Percentiles rank a stretch among this genome's conserved stretches.
These are phyloP conservation scores for Rhaphigaster nebulosa DNA, from an alignment of 2,888 invertebrate species.

Conservation along the genomic window DNA sequence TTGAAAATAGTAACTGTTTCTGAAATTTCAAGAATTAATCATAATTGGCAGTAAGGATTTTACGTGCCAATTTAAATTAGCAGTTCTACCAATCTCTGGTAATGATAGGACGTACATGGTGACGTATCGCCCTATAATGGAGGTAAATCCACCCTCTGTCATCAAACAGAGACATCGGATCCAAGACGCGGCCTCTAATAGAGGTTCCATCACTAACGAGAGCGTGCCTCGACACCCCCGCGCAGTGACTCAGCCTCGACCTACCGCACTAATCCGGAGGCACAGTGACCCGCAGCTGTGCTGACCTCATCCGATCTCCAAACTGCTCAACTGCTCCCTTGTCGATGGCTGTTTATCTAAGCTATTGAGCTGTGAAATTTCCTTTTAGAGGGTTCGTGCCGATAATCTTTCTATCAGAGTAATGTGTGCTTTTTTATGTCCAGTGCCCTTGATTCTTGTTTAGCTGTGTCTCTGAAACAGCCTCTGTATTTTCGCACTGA, in stretches of 20 bases:
- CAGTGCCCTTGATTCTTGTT: background rate
- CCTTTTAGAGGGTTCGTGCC: slow-evolving; percentile 20
- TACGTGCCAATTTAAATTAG: background rate
- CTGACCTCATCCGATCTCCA: slow-evolving; percentile 5
- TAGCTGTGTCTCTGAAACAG: background rate
- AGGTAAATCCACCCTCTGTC: background rate
- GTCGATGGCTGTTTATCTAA: slow-evolving; percentile 18
- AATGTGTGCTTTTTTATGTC: background rate
- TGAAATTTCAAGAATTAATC: too few relatives aligned
- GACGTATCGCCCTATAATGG: background rate
- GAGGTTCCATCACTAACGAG: background rate
- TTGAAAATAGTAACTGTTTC: too few relatives aligned
- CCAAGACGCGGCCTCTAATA: background rate
- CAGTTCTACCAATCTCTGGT: background rate
- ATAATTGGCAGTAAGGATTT: too few relatives aligned
- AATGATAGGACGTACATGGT: background rate
- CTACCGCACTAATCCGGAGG: slow-evolving; percentile 42
- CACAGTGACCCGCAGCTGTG: slow-evolving; percentile 46
- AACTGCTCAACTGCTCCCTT: background rate
- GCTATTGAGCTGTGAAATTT: slow-evolving; percentile 32
- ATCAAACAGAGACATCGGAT: slow-evolving; percentile 3
- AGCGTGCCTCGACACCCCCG: background rate
- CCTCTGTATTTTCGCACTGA: background rate
- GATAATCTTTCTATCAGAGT: slow-evolving; percentile 33
- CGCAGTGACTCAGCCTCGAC: slow-evolving; percentile 27